Base-by-base conservation (phyloP, 2,888 invertebrate genomes). In the Chymomyza procnemis region DNA sequence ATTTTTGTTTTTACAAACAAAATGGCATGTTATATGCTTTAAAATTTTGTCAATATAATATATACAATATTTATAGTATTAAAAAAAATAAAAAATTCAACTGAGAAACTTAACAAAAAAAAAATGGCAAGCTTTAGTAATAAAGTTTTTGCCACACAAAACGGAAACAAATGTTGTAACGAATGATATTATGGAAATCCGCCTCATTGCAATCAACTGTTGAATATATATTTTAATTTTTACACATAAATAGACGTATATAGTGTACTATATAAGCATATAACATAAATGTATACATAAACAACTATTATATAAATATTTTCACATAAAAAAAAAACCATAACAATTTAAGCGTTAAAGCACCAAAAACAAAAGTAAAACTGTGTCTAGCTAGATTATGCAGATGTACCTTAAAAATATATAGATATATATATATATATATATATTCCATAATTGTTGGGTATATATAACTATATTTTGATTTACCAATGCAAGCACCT, bases 171-270 rank as follows among this genome's bases (percentile, higher is more conserved):
- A 77, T 71, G 74, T 73, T 75, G 79, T 76, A 84, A 85, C 81
- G 80, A 84, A 80, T 87, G 88, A 87, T 88, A 87, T 88, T 88
- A 88, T 83, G 75, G 64, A 86, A 84, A 79, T 80, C 79, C 85
- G 87, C 88, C 88, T 87, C 87, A 87, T 84, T 78, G 85, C 85
- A 85, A 85, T 85, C 85, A 85, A 80, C 71, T 85, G 84, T 85
- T 85, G 61, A 84, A 74, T 77, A 57, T 41, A 16, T 56, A 79
- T 75, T 71, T 73, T 81, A 80, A 67, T 79, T 79, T 83, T 57
- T 64, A 78, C 65, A 79, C 61, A 72, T 64, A 71, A 65, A 56
- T 63, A 73, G 62, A 71, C 50, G 30, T n/a, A 61, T 4, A 48
- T 34, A 34, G 55, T 12, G 22, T 21, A 55, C 55, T 55, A 55